Base-by-base conservation (phyloP, 2,797 vertebrate species). In the Gouania willdenowi region DNA sequence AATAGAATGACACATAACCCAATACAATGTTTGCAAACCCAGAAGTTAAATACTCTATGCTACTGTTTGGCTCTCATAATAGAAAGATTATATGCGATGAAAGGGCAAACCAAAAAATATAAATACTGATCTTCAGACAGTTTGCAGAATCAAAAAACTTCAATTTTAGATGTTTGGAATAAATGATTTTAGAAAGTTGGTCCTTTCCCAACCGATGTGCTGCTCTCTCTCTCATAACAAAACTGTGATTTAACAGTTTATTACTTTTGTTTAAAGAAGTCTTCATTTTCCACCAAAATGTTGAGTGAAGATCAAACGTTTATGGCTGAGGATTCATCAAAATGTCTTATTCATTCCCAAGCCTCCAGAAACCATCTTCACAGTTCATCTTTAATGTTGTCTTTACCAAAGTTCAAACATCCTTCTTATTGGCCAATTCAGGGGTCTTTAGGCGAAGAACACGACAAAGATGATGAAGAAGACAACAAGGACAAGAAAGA, bases 401-500 rank as follows among this genome's bases (percentile, higher is more conserved):
- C 52, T 62, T 24, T 38, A 26, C 8, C 22, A 33, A 44, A 32
- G 3, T 17, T 23, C 8, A 0, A 10, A n/a, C 30, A 26, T 38
- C 59, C 21, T n/a, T 6, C 8, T 8, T 1, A 13, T 23, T 11
- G 2, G 23, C 4, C 0, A 3, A 10, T 36, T 5, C 7, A 38
- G 14, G 41, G 38, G 39, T 14, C 39, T 47, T 94, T 85, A 98
- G 49, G 95, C 94, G 4, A 98, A 89, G 84, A 98, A 98, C 52
- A 98, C 93, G n/a, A 98, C 95, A 24, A 98, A 98, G 76, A 97
- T 78, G 73, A 97, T 92, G 86, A 98, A 98, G 86, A 98, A 97
- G 66, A 97, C 20, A 17, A 95, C 77, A 43, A 98, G 93, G 64
- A 98, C 92, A 6, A 98, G 92, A 85, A 98, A 98, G 68, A 98